Conservation (phyloP, 2,113 vertebrate species). For the Phocoena sinus region DNA sequence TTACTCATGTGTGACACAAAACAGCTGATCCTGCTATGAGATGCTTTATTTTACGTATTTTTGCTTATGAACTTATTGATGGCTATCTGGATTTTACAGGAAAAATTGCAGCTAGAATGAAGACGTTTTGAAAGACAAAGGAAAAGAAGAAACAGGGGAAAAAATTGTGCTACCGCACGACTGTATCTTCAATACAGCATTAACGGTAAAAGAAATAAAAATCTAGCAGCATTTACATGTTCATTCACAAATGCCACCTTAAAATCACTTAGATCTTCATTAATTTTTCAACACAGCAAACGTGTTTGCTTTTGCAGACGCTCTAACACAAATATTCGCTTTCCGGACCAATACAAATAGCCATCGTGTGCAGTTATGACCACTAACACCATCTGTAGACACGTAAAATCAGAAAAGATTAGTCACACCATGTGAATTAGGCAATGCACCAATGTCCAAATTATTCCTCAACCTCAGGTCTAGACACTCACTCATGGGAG, state of each 20-base stretch:
- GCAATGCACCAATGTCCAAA: conserved; percentile 14
- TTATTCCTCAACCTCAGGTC: conserved; percentile 29
- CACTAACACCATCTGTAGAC: conserved; percentile 59
- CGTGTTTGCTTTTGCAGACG: conserved; percentile 66
- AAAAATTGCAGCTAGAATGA: conserved; percentile 4
- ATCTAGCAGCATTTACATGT: conserved; percentile 33
- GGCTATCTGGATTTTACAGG: neutral
- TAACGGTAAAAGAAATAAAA: conserved; percentile 59
- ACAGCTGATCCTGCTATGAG: neutral
- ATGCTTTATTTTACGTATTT: conserved; percentile 22
- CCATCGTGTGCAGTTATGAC: conserved; percentile 59
- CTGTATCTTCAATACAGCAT: conserved; percentile 43
- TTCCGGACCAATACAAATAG: conserved; percentile 66
- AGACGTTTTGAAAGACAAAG: conserved; percentile 49
- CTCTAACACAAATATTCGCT: conserved; percentile 50
- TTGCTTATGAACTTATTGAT: neutral
- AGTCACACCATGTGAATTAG: conserved; percentile 30
- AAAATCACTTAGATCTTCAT: conserved; percentile 67
- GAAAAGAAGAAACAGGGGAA: neutral
- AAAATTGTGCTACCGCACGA: neutral
- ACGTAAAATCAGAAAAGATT: conserved; percentile 48
- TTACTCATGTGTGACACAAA: conserved; percentile 18
- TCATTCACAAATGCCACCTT: conserved; percentile 54
- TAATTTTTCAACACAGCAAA: conserved; percentile 61
- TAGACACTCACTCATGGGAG: neutral